Conservation (phyloP, 2,113 vertebrate species). For the Cygnus buccinator region DNA sequence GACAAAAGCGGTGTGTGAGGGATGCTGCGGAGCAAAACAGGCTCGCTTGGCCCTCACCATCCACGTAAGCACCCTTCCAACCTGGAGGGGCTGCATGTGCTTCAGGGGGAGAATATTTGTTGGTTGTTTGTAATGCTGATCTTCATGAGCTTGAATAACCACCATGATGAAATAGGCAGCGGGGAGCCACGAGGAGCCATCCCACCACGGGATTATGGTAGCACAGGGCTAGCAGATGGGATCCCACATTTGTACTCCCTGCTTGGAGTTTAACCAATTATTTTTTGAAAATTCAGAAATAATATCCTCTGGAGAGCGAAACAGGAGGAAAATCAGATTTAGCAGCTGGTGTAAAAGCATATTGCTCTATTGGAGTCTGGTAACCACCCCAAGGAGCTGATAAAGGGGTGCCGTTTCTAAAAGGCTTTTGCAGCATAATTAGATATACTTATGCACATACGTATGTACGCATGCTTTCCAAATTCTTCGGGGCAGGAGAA, state of each 20-base stretch:
- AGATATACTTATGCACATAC: not conserved
- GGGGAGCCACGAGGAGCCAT: not conserved
- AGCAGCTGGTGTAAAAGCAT: not conserved
- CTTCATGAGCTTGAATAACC: not conserved
- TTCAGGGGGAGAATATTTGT: not conserved
- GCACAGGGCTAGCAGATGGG: not conserved
- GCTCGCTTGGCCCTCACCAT: not conserved
- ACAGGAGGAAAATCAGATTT: slow-evolving; percentile 38
- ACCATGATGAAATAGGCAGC: not conserved
- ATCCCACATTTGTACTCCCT: not conserved
- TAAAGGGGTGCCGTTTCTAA: not conserved
- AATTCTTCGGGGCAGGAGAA: slow-evolving; percentile 30
- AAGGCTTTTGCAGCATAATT: not conserved
- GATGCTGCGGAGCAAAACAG: not conserved
- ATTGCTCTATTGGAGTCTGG: not conserved
- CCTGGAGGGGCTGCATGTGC: not conserved
- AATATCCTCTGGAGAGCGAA: not conserved
- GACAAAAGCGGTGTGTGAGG: not conserved
- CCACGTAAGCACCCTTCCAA: not conserved
- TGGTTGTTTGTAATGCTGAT: not conserved
- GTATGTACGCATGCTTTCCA: not conserved
- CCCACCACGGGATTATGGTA: not conserved
- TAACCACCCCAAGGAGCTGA: not conserved
- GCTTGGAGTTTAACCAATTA: not conserved
- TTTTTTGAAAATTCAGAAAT: not conserved